These are phyloP conservation scores for Rhagonycha lutea DNA, from an alignment of 2,888 invertebrate genomes.

Conservation along the genomic window DNA sequence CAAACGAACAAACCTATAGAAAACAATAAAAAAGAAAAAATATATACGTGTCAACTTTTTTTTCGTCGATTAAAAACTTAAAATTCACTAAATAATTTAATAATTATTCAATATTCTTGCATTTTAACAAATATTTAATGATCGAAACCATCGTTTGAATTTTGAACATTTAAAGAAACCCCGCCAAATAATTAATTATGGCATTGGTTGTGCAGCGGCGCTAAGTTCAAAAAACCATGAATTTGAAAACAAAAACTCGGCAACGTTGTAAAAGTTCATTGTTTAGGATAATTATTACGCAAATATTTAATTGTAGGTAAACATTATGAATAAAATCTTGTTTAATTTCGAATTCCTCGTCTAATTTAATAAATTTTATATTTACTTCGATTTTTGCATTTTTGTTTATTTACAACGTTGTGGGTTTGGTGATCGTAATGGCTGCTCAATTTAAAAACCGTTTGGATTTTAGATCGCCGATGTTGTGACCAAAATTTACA, in stretches of 20 bases:
- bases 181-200: not conserved
- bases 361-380: not conserved
- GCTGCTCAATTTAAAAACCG: conserved; percentile 24
- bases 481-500: conserved; percentile 12
- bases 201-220: not conserved
- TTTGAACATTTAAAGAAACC: not conserved
- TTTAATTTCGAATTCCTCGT: not conserved
- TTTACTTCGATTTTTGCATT: not conserved
- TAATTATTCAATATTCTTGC: no score
- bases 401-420: conserved; percentile 1
- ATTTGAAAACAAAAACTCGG: not conserved
- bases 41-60: no score
- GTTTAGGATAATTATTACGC: not conserved
- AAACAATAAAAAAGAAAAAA: no score
- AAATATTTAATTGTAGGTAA: not conserved
- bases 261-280: not conserved
- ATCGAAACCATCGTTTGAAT: no score
- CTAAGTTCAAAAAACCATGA: not conserved
- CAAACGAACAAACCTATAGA: no score
- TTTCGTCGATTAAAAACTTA: no score
- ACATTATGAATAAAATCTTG: not conserved
- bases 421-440: conserved; percentile 26
- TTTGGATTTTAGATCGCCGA: conserved; percentile 9
- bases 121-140: no score
- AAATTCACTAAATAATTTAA: no score